Base-by-base conservation (phyloP, 2,113 vertebrate genomes). In the Rhabdornis inornatus region DNA sequence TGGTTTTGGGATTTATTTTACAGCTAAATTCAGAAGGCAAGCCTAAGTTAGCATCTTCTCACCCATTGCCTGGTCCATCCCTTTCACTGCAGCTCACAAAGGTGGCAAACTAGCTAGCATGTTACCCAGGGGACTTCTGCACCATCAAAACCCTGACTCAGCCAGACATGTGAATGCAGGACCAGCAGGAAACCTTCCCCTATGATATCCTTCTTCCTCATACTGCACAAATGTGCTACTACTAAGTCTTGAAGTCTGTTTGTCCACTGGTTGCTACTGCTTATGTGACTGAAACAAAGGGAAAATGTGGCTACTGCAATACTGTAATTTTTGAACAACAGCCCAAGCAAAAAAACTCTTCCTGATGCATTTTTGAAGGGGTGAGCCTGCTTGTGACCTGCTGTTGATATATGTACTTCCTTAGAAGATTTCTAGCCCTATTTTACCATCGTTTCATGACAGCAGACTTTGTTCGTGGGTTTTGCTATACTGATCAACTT, bases 131-230 rank as follows among this genome's bases (percentile, higher is more conserved):
- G 37, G 59, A 27, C 12, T 71, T 65, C n/a, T 40, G 56, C 3
- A 2, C 11, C 33, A 6, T 35, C 30, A 59, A 77, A 84, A 24
- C n/a, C 70, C 37, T 39, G 23, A 10, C 23, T 28, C 45, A 52
- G 33, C 7, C 44, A 65, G 60, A 42, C 4, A 2, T 3, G 7
- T 8, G 37, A 60, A 18, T 16, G 21, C 13, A 47, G 33, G 53
- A 63, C 22, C n/a, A 68, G 33, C 19, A 75, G 33, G 23, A 21
- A 82, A 9, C 24, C 23, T 18, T 65, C 23, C 21, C 33, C 25
- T 40, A 4, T 0, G 3, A 13, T 3, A 27, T 7, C 31, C 19
- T 53, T 74, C 55, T 33, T 68, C 52, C 22, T 50, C 2, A 1
- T n/a, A 9, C 15, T 13, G 3, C 24, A 40, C 8, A 45, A 57